Conservation (phyloP, 2,113 vertebrate species). For the Chauna torquata region DNA sequence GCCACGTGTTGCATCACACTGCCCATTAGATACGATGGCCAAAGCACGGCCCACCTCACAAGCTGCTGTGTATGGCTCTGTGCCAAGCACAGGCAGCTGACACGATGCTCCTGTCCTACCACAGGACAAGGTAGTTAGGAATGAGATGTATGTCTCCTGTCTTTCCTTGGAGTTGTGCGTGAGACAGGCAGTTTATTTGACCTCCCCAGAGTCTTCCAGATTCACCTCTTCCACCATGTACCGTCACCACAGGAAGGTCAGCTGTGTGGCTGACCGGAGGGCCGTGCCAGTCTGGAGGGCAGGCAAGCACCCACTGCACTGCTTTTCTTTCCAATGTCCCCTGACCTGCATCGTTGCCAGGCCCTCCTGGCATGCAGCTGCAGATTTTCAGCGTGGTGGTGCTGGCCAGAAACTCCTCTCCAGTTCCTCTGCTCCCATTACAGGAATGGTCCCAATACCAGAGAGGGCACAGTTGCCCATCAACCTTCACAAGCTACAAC, state of each 20-base stretch:
- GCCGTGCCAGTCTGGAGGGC: not conserved
- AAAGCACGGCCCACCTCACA: not conserved
- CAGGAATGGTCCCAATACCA: not conserved
- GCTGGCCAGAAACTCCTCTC: not conserved
- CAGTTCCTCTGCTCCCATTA: not conserved
- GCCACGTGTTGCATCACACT: not conserved
- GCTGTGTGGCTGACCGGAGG: not conserved
- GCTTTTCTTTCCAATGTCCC: not conserved
- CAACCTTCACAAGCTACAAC: not conserved
- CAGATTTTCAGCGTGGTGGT: not conserved
- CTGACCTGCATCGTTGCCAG: not conserved
- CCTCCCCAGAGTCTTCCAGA: not conserved
- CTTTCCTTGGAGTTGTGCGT: not conserved
- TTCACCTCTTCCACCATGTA: not conserved
- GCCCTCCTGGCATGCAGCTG: not conserved
- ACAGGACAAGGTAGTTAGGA: not conserved
- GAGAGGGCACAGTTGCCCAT: not conserved
- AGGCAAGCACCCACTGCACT: not conserved
- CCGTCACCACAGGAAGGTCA: not conserved
- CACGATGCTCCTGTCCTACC: not conserved
- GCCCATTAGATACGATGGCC: not conserved
- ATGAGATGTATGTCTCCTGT: not conserved
- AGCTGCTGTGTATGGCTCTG: not conserved
- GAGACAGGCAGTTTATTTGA: not conserved
- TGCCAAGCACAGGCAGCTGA: not conserved